A percentile compares a stretch with the other conserved stretches of the same genome.
phyloP scores from a whole-genome alignment of 23 tunicate species.

The Pegea sp. region DNA sequence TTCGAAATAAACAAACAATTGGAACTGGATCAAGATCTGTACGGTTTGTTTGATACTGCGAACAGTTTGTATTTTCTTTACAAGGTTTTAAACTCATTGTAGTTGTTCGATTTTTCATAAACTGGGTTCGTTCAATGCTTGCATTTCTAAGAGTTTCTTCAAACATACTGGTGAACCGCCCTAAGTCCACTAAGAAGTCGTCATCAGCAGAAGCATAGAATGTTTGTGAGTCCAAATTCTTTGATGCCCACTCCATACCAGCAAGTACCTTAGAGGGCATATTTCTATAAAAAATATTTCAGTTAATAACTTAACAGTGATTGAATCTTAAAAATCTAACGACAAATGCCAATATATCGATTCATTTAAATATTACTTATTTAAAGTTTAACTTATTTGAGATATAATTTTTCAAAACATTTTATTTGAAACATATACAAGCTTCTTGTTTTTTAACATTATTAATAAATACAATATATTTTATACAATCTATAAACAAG shows the following conservation, averaged over 20 bases:
- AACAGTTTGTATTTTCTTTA: neutral
- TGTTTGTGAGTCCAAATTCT: constrained; percentile 3
- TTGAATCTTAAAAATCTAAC: too few species aligned
- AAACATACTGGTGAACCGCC: neutral
- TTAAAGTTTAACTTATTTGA: too few species aligned
- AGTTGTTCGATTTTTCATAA: neutral
- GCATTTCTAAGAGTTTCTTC: constrained; percentile 1
- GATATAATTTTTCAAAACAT: too few species aligned
- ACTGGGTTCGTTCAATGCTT: neutral
- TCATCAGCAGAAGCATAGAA: constrained; percentile 43
- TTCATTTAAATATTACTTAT: too few species aligned
- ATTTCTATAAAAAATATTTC: constrained; percentile 5
- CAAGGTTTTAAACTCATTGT: neutral
- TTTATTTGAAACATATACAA: too few species aligned
- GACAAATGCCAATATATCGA: too few species aligned
- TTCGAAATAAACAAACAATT: constrained; percentile 25
- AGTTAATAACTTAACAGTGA: neutral
- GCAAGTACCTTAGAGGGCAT: constrained; percentile 52
- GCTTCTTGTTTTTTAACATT: too few species aligned
- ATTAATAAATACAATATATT: too few species aligned
- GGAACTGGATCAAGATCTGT: constrained; percentile 3
- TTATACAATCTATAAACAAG: too few species aligned
- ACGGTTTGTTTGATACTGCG: neutral
- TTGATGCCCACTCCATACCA: constrained; percentile 55
- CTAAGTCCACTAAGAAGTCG: constrained; percentile 26